A percentile compares a stretch with the other conserved stretches of the same genome.
These are phyloP conservation scores for Lasiurus borealis DNA, from an alignment of 2,113 vertebrate species.

Conservation along the genomic window DNA sequence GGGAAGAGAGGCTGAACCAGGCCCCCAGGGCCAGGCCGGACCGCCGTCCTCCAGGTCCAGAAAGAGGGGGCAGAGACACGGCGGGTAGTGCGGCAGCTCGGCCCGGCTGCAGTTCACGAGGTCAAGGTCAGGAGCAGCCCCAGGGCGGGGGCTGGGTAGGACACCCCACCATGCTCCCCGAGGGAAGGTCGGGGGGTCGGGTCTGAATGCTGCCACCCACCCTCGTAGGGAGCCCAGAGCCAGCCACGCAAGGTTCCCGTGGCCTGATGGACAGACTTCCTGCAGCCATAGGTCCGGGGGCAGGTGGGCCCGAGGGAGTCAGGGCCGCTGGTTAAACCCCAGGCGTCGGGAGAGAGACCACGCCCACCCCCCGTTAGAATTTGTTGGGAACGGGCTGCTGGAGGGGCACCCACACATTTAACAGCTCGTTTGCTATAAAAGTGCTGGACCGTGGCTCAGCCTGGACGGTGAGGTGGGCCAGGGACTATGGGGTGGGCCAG, in stretches of 20 bases:
- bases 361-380: neutral
- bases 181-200: too few species aligned
- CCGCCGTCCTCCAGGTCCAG: neutral
- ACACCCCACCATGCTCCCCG: fast-evolving
- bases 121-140: neutral
- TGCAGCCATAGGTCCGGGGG: too few species aligned
- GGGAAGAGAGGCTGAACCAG: neutral
- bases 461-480: neutral
- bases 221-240: neutral
- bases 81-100: too few species aligned
- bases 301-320: neutral
- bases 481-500: too few species aligned
- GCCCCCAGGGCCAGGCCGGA: neutral
- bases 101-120: neutral
- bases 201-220: neutral
- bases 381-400: fast-evolving
- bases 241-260: fast-evolving
- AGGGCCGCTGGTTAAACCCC: neutral
- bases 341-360: fast-evolving
- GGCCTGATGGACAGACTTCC: fast-evolving
- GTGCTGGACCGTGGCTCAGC: fast-evolving
- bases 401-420: fast-evolving
- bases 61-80: too few species aligned
- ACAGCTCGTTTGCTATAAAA: neutral
- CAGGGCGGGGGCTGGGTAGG: neutral